Evolutionary conservation across 2,888 invertebrate species (phyloP), one percentile per base, ranked within the genome.

Genomic region (Hecatera dysodea): DNA sequence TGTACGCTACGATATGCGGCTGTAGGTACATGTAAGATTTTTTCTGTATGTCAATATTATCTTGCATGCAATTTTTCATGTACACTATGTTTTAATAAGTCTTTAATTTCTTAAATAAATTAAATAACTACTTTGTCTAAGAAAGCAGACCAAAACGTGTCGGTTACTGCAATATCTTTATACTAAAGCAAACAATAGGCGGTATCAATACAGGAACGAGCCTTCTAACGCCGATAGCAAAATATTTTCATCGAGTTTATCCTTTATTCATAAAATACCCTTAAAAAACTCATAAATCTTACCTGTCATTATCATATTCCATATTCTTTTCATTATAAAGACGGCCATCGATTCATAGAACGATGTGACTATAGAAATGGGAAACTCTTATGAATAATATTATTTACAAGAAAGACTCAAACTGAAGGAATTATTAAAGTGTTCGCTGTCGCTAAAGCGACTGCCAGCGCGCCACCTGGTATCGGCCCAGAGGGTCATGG

Each of bases 191-290:
- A 62, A 50, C 48, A 22, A 9, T 7, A n/a, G 15, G 7, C 2
- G n/a, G 27, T 46, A 22, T 39, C 29, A 27, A 68, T 44, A 53
- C 8, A 46, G 29, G 27, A 55, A 27, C 24, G 53, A 33, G 15
- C 27, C 22, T 17, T 53, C 39, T 11, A n/a, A 52, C 27, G 46
- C 24, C 15, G 52, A 60, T 77, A 77, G 24, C 56, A 72, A 44
- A 52, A 81, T 81, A 62, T 64, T 64, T 66, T 50, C 42, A 56
- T 53, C 42, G 48, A 64, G 48, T 50, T 52, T 27, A 72, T 52
- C 50, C 61, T 72, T 76, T 79, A 79, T 81, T 81, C 64, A 81
- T 70, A 66, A 75, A 61, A 67, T 67, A 72, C 60, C 36, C 24
- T 50, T 48, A 52, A 64, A 61, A 61, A 24, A 57, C 29, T 72